Base-by-base conservation (phyloP, 2,113 vertebrate species). In the Accipiter virgatus region DNA sequence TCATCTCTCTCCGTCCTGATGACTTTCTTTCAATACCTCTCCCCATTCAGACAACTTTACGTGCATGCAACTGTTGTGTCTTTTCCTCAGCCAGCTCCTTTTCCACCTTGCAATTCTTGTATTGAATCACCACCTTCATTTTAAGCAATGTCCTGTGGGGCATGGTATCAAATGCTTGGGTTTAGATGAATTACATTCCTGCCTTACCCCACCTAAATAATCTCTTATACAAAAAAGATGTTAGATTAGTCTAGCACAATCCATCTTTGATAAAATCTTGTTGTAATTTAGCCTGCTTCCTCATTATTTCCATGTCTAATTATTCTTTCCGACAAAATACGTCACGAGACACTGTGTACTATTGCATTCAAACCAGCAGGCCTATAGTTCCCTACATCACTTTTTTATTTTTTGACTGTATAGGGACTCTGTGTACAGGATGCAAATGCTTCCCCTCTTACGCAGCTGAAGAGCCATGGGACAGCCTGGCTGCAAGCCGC, bases 241-340 rank as follows among this genome's bases (percentile, higher is more conserved):
- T 65, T 93, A 90, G 93, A 94, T 94, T 93, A 94, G 66, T 38
- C 58, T 16, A 82, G 34, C 58, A 97, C 93, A 93, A 95, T 80
- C 85, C 58, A 82, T 62, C 87, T 73, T 77, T 58, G 96, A 96
- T 96, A 95, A 92, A 96, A 96, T 94, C 93, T 95, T 45, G 16
- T 32, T 43, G 79, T 14, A 90, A 80, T 93, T 88, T 73, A 88
- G 42, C 62, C 79, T 90, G 45, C 90, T 96, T 96, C 95, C 96
- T 96, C 90, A 96, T 97, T 90, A 95, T 88, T 96, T 88, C 85
- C 81, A 88, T 3, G 31, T 77, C 43, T 95, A 88, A 96, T 94
- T 94, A 90, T 70, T 90, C 81, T 92, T 96, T 82, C 70, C 79
- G 75, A 70, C 71, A 70, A 92, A 90, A 80, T 42, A 94, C 18